A percentile compares a stretch with the other conserved stretches of the same genome.
Conservation (phyloP, 1,140 invertebrate species). For the Meloidogyne hapla region DNA sequence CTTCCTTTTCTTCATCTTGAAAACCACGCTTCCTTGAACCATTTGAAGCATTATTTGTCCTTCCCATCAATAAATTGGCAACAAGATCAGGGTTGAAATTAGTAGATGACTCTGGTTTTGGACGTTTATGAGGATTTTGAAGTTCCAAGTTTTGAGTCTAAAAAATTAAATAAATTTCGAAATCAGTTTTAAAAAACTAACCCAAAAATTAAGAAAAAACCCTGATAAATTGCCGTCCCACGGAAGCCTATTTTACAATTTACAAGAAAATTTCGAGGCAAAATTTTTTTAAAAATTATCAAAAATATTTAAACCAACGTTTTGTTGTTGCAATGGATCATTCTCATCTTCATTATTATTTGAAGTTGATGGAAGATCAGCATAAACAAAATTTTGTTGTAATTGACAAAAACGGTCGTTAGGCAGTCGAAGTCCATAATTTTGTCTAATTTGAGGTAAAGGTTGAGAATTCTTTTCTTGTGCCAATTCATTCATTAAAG, state of each 20-base stretch:
- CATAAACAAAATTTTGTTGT: slow-evolving; percentile 38
- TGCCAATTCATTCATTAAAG: slow-evolving; percentile 38
- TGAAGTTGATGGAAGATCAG: slow-evolving; percentile 4
- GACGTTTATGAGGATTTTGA: background rate
- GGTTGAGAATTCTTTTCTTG: slow-evolving; percentile 37
- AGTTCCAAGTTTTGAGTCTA: background rate
- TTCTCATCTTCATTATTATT: background rate
- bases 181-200: no score
- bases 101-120: background rate
- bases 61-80: slow-evolving; percentile 5
- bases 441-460: slow-evolving; percentile 44
- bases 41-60: background rate
- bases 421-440: slow-evolving; percentile 42
- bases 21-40: slow-evolving; percentile 6
- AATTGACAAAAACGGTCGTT: slow-evolving; percentile 50
- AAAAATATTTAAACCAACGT: slow-evolving; percentile 1
- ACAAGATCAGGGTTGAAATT: slow-evolving; percentile 19
- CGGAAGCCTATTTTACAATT: no score
- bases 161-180: background rate
- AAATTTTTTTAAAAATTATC: background rate
- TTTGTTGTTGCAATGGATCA: background rate
- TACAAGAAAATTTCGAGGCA: no score
- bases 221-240: no score
- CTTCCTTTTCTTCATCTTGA: slow-evolving; percentile 8
- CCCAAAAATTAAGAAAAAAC: no score